Conservation (phyloP, 2,888 invertebrate species). For the Machimus rusticus region DNA sequence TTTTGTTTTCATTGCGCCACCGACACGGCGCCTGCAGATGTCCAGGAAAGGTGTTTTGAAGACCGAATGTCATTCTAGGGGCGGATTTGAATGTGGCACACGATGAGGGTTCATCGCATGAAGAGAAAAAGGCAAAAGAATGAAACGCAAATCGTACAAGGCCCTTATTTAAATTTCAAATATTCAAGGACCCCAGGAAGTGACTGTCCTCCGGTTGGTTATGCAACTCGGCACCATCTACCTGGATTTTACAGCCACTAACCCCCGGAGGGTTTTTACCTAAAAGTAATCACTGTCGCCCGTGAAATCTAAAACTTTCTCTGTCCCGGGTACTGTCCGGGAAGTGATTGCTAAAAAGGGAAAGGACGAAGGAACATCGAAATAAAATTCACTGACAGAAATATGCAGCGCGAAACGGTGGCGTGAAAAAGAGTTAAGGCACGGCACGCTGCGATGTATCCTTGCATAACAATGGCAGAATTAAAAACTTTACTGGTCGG, state of each 20-base stretch:
- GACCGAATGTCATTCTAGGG: constrained; percentile 28
- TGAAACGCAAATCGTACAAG: not conserved
- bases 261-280: not conserved
- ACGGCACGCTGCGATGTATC: constrained; percentile 10
- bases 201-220: constrained; percentile 27
- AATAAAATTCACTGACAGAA: not conserved
- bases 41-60: constrained; percentile 55
- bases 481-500: constrained; percentile 29
- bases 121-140: not conserved
- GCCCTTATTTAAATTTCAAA: constrained; percentile 46
- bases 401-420: not conserved
- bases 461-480: constrained; percentile 35
- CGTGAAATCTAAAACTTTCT: constrained; percentile 40
- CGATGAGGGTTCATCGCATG: constrained; percentile 42
- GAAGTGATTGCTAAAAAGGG: not conserved
- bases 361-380: not conserved
- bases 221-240: constrained; percentile 42
- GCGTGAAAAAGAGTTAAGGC: not conserved
- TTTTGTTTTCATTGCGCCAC: constrained; percentile 49
- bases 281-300: not conserved
- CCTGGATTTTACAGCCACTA: constrained; percentile 12
- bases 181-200: constrained; percentile 39
- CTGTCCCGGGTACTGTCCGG: not conserved
- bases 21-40: constrained; percentile 54
- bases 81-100: constrained; percentile 45